A percentile compares a stretch with the other conserved stretches of the same genome.
phyloP scores from a whole-genome alignment of 2,797 vertebrate species.

The Anomalospiza imberbis region DNA sequence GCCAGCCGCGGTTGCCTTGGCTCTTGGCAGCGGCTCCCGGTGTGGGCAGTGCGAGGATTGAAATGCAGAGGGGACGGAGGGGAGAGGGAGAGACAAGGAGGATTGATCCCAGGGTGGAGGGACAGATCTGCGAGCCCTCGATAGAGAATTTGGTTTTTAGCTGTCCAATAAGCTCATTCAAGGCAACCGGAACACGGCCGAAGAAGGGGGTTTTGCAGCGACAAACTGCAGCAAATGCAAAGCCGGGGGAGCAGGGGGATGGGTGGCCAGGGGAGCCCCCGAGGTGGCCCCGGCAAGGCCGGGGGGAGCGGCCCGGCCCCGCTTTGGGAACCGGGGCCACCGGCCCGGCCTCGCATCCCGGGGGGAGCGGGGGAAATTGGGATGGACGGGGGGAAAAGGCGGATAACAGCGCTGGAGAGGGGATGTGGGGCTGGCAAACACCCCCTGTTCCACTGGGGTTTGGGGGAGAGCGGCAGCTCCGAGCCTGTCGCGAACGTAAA shows the following conservation, averaged over 20 bases:
- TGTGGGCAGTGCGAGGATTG: slow-evolving; percentile 54
- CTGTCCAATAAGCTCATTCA: slow-evolving; percentile 69
- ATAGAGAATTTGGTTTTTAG: slow-evolving; percentile 47
- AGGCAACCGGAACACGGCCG: slow-evolving; percentile 45
- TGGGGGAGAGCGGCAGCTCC: not conserved
- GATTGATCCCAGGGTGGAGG: slow-evolving; percentile 35
- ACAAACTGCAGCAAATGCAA: slow-evolving; percentile 42
- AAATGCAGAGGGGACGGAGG: slow-evolving; percentile 37
- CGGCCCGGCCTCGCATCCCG: not conserved
- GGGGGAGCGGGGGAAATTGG: too few relatives aligned
- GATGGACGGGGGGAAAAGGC: not conserved
- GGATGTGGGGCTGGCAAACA: not conserved
- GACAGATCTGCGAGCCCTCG: slow-evolving; percentile 40
- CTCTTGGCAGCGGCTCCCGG: slow-evolving; percentile 64
- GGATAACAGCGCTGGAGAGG: not conserved
- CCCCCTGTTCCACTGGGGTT: not conserved
- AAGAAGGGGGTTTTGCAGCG: slow-evolving; percentile 43
- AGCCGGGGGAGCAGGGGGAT: not conserved
- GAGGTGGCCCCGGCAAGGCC: not conserved
- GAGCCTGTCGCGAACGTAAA: not conserved
- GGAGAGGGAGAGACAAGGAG: slow-evolving; percentile 36
- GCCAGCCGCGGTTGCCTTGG: slow-evolving; percentile 66
- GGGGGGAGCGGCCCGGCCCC: not conserved
- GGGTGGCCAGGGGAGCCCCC: not conserved
- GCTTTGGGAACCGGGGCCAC: not conserved